Evolutionary conservation across 2,888 invertebrate species (phyloP), one percentile per base, ranked within the genome.

Genomic region (Morpho helenor): DNA sequence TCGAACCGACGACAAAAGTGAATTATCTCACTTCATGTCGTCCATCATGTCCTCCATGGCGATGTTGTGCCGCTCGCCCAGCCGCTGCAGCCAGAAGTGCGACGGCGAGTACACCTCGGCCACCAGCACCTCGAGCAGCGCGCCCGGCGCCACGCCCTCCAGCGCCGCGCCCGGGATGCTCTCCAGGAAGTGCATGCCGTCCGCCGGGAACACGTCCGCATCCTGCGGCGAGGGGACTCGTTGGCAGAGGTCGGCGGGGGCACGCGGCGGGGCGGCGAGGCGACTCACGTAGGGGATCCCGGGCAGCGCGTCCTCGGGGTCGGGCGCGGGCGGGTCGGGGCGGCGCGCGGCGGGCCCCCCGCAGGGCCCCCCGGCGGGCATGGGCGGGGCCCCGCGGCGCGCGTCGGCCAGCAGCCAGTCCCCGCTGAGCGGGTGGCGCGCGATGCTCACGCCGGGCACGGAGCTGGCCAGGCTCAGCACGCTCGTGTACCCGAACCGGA

Each of bases 61-160:
- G 56, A 73, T 56, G 68, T 79, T 64, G 73, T 79, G 64, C 0
- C 69, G 53, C 0, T 78, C 73, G 0, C 84, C 83, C 57, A 84
- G 80, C 9, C 87, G 80, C 65, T 86, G 78, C 63, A 92, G 68
- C 92, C 92, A 92, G 77, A 92, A 91, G 76, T 92, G 92, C 39
- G 91, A 90, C 47, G 91, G 89, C 65, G 92, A 92, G 79, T 92
- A 92, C 64, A 92, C 86, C 79, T 87, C 92, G 10, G 82, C 89
- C 49, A 92, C 80, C 31, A 77, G 67, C 53, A 92, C 81, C 67
- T 87, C 85, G 7, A 91, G 68, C 79, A 77, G 73, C 63, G 68
- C 74, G 48, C 82, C 85, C 43, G 69, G 60, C 41, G 6, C 48
- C 63, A 77, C 60, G 52, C 31, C 79, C 16, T 44, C 61, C 67